Percentiles rank a stretch among this genome's conserved stretches.
Conservation (phyloP, 2,888 invertebrate genomes). For the Marasmarcha lunaedactyla region DNA sequence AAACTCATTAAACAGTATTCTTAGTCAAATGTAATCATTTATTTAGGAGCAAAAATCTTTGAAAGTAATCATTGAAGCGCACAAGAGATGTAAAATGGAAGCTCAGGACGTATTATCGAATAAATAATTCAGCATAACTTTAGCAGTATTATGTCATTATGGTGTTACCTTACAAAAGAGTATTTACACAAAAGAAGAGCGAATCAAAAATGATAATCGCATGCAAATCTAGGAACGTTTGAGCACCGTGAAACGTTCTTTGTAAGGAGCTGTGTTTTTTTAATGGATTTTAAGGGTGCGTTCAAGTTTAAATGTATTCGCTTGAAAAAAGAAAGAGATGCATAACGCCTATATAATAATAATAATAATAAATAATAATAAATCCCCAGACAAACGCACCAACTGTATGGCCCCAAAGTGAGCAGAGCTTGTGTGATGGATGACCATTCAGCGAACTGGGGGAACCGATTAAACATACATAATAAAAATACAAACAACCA, state of each 20-base stretch:
- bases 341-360: too few species aligned
- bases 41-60: constrained; percentile 64
- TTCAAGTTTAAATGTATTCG: too few species aligned
- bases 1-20: constrained; percentile 64
- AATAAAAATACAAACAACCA: too few species aligned
- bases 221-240: constrained; percentile 63
- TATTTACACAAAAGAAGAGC: constrained; percentile 68
- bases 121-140: constrained; percentile 68
- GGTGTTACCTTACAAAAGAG: constrained; percentile 58
- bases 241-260: constrained; percentile 24
- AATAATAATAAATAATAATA: too few species aligned
- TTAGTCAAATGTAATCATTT: constrained; percentile 64
- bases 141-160: constrained; percentile 65
- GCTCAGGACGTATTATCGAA: constrained; percentile 46
- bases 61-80: constrained; percentile 64
- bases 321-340: too few species aligned
- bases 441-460: too few species aligned
- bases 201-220: constrained; percentile 72
- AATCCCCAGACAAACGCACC: too few species aligned
- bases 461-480: too few species aligned
- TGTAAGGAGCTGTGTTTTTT: constrained; percentile 10
- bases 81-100: constrained; percentile 28
- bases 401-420: too few species aligned
- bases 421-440: too few species aligned
- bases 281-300: constrained; percentile 3